Evolutionary conservation across 2,113 vertebrate genomes (phyloP).

Genomic region (Columba janthina): DNA sequence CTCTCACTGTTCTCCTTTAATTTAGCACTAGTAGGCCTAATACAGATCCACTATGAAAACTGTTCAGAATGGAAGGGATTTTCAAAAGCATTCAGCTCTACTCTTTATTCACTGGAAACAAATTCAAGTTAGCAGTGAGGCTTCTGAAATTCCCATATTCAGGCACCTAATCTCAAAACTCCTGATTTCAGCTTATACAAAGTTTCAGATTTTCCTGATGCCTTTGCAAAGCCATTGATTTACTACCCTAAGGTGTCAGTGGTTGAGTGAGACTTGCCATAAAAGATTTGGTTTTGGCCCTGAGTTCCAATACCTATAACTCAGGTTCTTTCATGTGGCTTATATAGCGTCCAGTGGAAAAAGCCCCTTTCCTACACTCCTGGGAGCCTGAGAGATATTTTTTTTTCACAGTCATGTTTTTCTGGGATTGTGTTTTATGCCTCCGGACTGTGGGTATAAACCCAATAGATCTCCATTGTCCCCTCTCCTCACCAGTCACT

Average conservation of each 20-base stretch:
- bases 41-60: background rate
- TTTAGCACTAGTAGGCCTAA: background rate
- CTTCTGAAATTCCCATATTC: background rate
- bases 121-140: background rate
- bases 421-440: background rate
- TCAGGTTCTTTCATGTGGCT: background rate
- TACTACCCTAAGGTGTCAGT: background rate
- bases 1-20: background rate
- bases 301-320: background rate
- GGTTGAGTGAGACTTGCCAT: background rate
- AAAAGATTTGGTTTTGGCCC: background rate
- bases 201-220: background rate
- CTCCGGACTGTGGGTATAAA: background rate
- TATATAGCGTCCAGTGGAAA: background rate
- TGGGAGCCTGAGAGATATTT: background rate
- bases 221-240: background rate
- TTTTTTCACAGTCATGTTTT: too few species aligned
- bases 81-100: background rate
- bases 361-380: background rate
- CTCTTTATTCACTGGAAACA: background rate
- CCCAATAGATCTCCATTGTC: background rate
- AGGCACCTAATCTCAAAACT: background rate
- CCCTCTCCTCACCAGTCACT: background rate
- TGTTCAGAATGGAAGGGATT: background rate
- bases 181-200: fast-evolving